Percentiles rank a stretch among this genome's conserved stretches.
These are phyloP conservation scores for Pardosa pseudoannulata DNA, from an alignment of 2,888 invertebrate genomes.

Conservation along the genomic window DNA sequence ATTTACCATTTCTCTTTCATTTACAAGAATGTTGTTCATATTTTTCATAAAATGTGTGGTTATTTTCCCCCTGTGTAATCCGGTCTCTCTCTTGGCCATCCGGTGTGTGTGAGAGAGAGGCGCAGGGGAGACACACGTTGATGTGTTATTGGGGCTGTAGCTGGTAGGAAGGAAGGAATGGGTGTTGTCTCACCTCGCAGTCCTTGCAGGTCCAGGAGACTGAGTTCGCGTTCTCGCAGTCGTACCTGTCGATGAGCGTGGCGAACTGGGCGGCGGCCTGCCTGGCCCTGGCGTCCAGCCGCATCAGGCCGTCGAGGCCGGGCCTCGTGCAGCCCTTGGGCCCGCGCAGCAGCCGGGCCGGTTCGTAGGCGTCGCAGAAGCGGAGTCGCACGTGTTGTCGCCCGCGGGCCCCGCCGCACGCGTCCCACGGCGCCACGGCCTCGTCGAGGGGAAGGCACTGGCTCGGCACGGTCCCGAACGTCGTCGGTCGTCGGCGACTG, in stretches of 20 bases:
- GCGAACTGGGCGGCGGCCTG: constrained; percentile 55
- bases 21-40: too few species aligned
- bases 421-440: constrained; percentile 56
- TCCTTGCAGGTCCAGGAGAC: constrained; percentile 75
- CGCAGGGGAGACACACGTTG: too few species aligned
- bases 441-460: constrained; percentile 73
- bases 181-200: constrained; percentile 75
- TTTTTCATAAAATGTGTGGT: too few species aligned
- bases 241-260: constrained; percentile 74
- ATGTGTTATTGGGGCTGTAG: too few species aligned
- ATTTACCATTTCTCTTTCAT: too few species aligned
- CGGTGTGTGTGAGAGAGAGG: too few species aligned
- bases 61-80: too few species aligned
- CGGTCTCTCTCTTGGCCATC: too few species aligned
- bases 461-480: constrained; percentile 27
- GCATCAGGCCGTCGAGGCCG: constrained; percentile 38
- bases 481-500: constrained; percentile 5
- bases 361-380: constrained; percentile 73
- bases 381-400: constrained; percentile 69
- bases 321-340: constrained; percentile 12
- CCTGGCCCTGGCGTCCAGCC: constrained; percentile 48
- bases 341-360: constrained; percentile 56
- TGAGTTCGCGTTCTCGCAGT: constrained; percentile 75
- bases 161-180: too few species aligned
- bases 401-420: constrained; percentile 55